Conservation (phyloP, 2,113 vertebrate species). For the Puffinus mauretanicus region DNA sequence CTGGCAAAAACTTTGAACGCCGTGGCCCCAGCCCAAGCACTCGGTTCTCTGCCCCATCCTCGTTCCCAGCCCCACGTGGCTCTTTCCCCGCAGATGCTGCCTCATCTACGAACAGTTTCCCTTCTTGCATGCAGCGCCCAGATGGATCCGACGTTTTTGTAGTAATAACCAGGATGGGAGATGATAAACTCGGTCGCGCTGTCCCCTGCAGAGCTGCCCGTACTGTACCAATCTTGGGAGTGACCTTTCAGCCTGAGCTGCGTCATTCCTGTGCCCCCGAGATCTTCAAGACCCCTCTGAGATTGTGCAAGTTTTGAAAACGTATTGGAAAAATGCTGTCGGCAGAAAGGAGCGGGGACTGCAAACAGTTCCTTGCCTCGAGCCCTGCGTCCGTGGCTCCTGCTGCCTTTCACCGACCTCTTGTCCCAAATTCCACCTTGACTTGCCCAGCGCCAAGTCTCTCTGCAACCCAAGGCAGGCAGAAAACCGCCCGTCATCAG, state of each 20-base stretch:
- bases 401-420: background rate
- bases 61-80: background rate
- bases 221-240: fast-evolving
- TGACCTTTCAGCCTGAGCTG: background rate
- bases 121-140: fast-evolving
- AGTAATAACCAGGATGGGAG: background rate
- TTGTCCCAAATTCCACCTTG: background rate
- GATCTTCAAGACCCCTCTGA: background rate
- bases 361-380: background rate
- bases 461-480: background rate
- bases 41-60: background rate
- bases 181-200: fast-evolving
- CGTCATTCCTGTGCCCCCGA: background rate
- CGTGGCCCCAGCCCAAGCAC: background rate
- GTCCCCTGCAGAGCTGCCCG: background rate
- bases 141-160: background rate
- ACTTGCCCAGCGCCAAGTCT: background rate
- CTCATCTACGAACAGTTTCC: background rate
- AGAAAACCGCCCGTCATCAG: background rate
- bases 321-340: background rate
- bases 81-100: background rate
- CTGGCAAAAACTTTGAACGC: background rate
- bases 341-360: background rate
- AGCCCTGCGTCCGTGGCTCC: background rate
- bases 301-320: background rate